phyloP scores from a whole-genome alignment of 1,140 invertebrate species.

The Pissodes strobi region DNA sequence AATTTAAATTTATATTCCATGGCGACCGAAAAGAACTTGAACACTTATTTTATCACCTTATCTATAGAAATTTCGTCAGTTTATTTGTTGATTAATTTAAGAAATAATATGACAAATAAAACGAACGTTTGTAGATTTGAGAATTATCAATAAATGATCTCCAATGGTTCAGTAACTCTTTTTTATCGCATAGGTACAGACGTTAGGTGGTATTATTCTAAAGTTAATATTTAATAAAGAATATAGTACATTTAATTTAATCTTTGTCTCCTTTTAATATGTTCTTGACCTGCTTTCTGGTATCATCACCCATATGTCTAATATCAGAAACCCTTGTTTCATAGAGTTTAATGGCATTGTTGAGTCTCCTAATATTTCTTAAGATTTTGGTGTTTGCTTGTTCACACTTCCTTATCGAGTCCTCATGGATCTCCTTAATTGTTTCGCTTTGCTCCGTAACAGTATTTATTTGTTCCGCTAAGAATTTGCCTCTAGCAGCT shows the following conservation, averaged over 20 bases:
- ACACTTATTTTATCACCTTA: too few species aligned
- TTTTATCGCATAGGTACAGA: too few species aligned
- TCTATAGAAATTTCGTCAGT: too few species aligned
- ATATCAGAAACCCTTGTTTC: constrained; percentile 25
- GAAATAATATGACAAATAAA: too few species aligned
- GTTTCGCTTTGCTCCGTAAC: constrained; percentile 45
- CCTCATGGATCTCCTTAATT: constrained; percentile 46
- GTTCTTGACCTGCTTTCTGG: neutral
- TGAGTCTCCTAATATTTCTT: constrained; percentile 49
- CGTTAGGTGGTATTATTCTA: too few species aligned
- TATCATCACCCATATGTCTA: neutral
- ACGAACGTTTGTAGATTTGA: too few species aligned
- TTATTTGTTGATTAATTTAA: too few species aligned
- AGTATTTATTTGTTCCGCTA: constrained; percentile 51
- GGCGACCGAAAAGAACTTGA: too few species aligned
- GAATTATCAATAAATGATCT: too few species aligned
- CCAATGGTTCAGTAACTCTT: too few species aligned
- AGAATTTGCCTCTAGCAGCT: constrained; percentile 45
- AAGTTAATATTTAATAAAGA: too few species aligned
- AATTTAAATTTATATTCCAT: too few species aligned
- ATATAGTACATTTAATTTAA: neutral
- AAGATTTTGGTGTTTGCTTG: constrained; percentile 48
- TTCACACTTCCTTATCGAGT: constrained; percentile 47
- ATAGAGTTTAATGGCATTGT: constrained; percentile 36
- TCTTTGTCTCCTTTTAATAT: neutral